phyloP scores from a whole-genome alignment of 1,140 invertebrate species.

The Bombyx mandarina region DNA sequence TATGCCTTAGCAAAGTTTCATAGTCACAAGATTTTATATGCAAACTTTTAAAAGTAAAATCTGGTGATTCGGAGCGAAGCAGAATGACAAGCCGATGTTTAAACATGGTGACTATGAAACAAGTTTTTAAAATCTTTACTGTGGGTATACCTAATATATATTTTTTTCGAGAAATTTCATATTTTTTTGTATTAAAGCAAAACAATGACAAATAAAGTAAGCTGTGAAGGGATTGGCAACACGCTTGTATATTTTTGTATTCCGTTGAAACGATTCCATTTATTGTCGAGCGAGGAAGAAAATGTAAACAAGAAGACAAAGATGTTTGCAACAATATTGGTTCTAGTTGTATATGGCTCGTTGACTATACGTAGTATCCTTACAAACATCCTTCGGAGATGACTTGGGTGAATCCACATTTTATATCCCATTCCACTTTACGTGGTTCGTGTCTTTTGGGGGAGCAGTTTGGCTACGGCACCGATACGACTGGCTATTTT shows the following conservation, averaged over 20 bases:
- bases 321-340: constrained; percentile 6
- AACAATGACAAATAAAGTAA: too few species aligned
- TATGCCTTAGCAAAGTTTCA: constrained; percentile 26
- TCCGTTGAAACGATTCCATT: too few species aligned
- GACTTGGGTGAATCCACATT: constrained; percentile 33
- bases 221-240: too few species aligned
- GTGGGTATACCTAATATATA: too few species aligned
- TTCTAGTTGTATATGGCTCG: constrained; percentile 1
- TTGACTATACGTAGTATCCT: constrained; percentile 18
- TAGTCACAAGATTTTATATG: too few species aligned
- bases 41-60: constrained; percentile 15
- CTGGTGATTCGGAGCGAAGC: constrained; percentile 16
- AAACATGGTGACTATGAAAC: too few species aligned
- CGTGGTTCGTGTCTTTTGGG: constrained; percentile 19
- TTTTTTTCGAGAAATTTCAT: too few species aligned
- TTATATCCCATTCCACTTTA: constrained; percentile 32
- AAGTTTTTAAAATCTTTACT: too few species aligned
- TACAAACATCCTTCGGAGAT: constrained; percentile 35
- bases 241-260: too few species aligned
- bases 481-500: constrained; percentile 31
- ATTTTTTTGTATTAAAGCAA: too few species aligned
- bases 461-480: constrained; percentile 19
- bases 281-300: too few species aligned
- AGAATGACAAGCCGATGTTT: too few species aligned
- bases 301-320: constrained; percentile 2